Evolutionary conservation across 1,140 invertebrate species (phyloP).

Genomic region (Pristionchus pacificus): DNA sequence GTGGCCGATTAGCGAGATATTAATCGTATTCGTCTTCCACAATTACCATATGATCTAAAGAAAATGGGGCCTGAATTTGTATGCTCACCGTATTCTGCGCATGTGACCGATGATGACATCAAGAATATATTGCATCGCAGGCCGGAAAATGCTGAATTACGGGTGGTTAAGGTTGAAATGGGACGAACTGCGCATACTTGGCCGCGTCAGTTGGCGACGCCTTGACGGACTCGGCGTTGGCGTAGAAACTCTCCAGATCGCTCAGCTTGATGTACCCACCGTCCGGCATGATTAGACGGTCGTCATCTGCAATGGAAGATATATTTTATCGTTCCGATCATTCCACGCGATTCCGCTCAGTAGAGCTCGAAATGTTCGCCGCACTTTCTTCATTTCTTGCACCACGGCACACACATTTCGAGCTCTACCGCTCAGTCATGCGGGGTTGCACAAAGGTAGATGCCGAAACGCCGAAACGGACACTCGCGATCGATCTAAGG

Average conservation of each 20-base stretch:
- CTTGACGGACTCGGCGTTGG: constrained; percentile 20
- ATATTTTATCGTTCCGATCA: too few relatives aligned
- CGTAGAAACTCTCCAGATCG: constrained; percentile 26
- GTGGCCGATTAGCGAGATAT: too few relatives aligned
- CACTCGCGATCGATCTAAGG: too few relatives aligned
- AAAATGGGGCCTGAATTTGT: not conserved
- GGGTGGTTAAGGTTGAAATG: not conserved
- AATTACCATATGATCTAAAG: too few relatives aligned
- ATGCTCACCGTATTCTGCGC: constrained; percentile 6
- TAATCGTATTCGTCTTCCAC: too few relatives aligned
- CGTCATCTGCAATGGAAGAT: constrained; percentile 9
- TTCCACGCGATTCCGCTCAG: too few relatives aligned
- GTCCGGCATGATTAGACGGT: constrained; percentile 23
- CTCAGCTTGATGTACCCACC: constrained; percentile 26
- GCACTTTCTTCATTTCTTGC: too few relatives aligned
- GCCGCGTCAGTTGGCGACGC: constrained; percentile 19
- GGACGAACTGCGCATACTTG: constrained; percentile 3
- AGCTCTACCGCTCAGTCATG: too few relatives aligned
- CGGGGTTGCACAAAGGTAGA: too few relatives aligned
- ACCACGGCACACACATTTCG: too few relatives aligned
- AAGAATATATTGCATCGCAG: constrained; percentile 21
- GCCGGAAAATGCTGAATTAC: constrained; percentile 24
- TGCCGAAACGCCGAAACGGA: too few relatives aligned
- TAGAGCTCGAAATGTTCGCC: too few relatives aligned
- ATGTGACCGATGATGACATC: constrained; percentile 26